phyloP scores from a whole-genome alignment of 2,888 invertebrate species.

The Meiosimyza decipiens region DNA sequence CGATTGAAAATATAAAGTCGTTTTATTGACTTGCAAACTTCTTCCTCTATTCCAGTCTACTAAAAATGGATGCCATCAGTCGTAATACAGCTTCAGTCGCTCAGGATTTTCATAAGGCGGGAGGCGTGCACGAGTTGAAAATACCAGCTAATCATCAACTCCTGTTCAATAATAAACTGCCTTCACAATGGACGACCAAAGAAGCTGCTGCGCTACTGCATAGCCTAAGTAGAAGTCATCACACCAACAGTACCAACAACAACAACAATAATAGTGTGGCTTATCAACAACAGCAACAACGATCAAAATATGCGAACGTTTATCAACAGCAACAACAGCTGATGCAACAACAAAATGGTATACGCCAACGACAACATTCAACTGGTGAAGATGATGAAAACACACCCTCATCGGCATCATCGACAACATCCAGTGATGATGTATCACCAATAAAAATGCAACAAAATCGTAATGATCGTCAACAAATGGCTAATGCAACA shows the following conservation, averaged over 20 bases:
- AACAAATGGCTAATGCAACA: constrained; percentile 45
- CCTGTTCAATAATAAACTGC: constrained; percentile 66
- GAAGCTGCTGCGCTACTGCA: constrained; percentile 63
- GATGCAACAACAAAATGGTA: constrained; percentile 39
- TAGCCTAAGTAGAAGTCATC: constrained; percentile 55
- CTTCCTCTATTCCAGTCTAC: constrained; percentile 54
- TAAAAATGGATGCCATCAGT: constrained; percentile 68
- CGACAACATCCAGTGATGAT: constrained; percentile 51
- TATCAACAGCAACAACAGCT: constrained; percentile 30
- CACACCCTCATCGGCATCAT: constrained; percentile 59
- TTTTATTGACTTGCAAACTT: background rate
- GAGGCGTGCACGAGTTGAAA: constrained; percentile 69
- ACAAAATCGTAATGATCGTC: constrained; percentile 39
- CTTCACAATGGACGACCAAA: constrained; percentile 65
- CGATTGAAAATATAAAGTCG: no score
- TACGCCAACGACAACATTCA: constrained; percentile 57
- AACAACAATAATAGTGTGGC: constrained; percentile 39
- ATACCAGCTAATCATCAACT: constrained; percentile 65
- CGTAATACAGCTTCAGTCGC: constrained; percentile 68
- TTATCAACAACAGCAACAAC: constrained; percentile 47
- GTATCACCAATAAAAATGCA: constrained; percentile 55
- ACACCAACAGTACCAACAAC: constrained; percentile 37
- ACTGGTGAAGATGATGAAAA: constrained; percentile 61
- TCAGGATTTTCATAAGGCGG: constrained; percentile 76
- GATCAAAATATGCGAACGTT: constrained; percentile 45